These are phyloP conservation scores for Procavia capensis DNA, from an alignment of 2,113 vertebrate genomes.

Conservation along the genomic window DNA sequence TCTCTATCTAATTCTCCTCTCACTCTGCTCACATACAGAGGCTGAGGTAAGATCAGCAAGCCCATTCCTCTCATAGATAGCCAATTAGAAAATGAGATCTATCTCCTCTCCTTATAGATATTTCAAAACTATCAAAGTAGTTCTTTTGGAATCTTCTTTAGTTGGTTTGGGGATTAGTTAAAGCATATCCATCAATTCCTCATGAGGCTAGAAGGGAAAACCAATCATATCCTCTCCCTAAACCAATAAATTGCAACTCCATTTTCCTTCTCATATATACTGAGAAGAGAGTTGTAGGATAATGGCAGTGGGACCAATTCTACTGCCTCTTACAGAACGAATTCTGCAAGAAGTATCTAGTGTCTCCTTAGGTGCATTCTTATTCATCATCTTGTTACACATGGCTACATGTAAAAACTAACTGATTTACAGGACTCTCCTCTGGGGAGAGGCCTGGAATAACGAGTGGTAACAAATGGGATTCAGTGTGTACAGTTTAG, in stretches of 20 bases:
- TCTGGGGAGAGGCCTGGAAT: neutral
- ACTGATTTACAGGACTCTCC: neutral
- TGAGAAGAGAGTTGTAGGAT: neutral
- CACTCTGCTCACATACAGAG: neutral
- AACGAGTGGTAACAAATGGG: neutral
- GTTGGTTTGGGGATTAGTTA: neutral
- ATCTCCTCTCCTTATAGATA: neutral
- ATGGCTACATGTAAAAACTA: neutral
- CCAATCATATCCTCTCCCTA: neutral
- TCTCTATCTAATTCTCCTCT: neutral
- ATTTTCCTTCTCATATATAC: neutral
- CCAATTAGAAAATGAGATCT: neutral
- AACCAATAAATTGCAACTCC: neutral
- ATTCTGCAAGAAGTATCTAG: neutral
- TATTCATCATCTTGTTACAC: neutral
- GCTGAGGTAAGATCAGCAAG: neutral
- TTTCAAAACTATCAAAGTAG: neutral
- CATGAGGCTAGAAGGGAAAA: neutral
- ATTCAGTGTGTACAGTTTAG: neutral
- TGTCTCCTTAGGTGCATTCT: accelerated
- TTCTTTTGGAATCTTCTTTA: neutral
- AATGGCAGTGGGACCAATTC: neutral
- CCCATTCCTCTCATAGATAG: neutral
- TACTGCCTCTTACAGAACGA: neutral
- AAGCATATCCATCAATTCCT: neutral